These are phyloP conservation scores for Phataginus tricuspis DNA, from an alignment of 2,797 vertebrate genomes.

Conservation along the genomic window DNA sequence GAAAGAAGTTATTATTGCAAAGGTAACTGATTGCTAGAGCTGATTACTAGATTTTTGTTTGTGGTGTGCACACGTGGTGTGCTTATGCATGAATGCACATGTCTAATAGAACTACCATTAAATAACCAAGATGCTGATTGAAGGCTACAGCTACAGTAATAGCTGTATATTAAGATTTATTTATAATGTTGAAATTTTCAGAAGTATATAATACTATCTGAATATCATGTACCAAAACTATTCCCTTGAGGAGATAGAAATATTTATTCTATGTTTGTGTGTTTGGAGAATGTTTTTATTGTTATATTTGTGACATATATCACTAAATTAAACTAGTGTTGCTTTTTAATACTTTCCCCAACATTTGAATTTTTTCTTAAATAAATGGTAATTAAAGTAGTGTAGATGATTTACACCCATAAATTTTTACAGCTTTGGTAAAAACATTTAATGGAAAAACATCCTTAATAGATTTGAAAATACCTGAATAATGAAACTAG, in stretches of 20 bases:
- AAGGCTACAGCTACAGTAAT: neutral
- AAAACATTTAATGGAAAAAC: neutral
- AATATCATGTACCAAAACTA: neutral
- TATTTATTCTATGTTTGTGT: neutral
- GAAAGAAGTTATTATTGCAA: conserved; percentile 99
- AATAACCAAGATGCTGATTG: neutral
- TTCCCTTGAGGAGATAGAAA: neutral
- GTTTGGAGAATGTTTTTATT: conserved; percentile 27
- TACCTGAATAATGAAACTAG: neutral
- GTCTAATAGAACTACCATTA: neutral
- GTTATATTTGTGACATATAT: neutral
- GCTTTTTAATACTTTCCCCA: neutral
- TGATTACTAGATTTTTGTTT: neutral
- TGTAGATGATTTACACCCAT: neutral
- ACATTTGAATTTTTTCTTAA: conserved; percentile 18
- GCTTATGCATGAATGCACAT: neutral
- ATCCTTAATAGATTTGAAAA: conserved; percentile 8
- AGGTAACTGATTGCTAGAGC: conserved; percentile 87
- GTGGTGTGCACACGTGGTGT: neutral
- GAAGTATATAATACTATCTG: neutral
- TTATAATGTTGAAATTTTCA: neutral
- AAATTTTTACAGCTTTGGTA: neutral
- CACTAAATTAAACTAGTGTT: neutral
- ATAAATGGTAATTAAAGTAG: neutral
- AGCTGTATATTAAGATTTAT: neutral